Conservation (phyloP, 2,888 invertebrate species). For the Tenodera sinensis region DNA sequence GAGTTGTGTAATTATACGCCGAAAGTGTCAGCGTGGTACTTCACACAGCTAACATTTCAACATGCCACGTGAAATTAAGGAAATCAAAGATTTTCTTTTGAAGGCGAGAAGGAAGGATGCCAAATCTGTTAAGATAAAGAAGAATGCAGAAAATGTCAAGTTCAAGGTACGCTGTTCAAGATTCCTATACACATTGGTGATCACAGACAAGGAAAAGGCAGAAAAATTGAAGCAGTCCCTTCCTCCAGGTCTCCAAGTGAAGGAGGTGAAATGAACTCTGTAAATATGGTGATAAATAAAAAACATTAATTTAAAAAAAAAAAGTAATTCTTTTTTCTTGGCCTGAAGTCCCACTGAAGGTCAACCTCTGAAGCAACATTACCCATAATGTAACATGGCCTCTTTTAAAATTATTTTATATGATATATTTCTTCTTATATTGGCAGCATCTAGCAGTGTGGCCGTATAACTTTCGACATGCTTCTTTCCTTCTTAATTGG, state of each 20-base stretch:
- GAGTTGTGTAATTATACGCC: neutral
- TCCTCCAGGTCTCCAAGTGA: constrained; percentile 97
- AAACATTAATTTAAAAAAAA: no score
- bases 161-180: constrained; percentile 98
- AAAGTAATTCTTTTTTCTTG: no score
- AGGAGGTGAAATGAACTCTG: no score
- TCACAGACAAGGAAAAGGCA: constrained; percentile 98
- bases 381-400: no score
- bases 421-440: no score
- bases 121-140: constrained; percentile 98
- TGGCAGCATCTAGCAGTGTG: no score
- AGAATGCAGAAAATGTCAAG: constrained; percentile 94
- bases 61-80: constrained; percentile 95
- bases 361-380: no score
- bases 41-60: neutral
- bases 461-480: no score
- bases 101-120: constrained; percentile 98
- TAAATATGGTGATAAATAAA: no score
- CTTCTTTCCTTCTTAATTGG: no score
- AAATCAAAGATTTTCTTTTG: constrained; percentile 97
- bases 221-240: constrained; percentile 98
- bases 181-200: constrained; percentile 96
- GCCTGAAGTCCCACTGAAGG: no score
- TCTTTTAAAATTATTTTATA: no score
- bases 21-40: neutral